Percentiles rank a stretch among this genome's conserved stretches.
Conservation (phyloP, 2,113 vertebrate genomes). For the Danio rerio region DNA sequence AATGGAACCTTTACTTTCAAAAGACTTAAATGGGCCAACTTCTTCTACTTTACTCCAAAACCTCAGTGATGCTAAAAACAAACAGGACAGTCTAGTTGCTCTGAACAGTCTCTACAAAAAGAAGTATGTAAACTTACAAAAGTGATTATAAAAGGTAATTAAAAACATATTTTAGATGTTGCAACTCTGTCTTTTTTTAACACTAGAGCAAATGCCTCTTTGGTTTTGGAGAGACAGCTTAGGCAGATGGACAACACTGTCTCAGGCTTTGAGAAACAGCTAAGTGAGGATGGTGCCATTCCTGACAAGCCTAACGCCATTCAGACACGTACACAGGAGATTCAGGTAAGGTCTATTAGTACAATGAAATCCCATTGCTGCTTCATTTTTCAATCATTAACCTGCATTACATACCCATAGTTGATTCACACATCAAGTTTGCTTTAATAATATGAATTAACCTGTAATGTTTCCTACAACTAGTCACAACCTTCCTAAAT, state of each 20-base stretch:
- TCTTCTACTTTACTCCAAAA: constrained; percentile 82
- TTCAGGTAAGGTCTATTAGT: constrained; percentile 77
- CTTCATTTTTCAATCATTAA: neutral
- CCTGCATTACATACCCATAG: neutral
- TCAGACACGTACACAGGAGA: constrained; percentile 74
- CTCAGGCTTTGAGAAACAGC: constrained; percentile 81
- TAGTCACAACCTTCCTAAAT: too few species aligned
- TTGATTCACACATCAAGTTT: too few species aligned
- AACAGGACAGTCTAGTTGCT: constrained; percentile 75
- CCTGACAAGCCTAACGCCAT: constrained; percentile 77
- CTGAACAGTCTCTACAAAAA: constrained; percentile 85
- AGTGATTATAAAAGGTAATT: constrained; percentile 57
- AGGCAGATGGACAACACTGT: constrained; percentile 83
- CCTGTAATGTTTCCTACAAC: too few species aligned
- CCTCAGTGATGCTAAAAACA: constrained; percentile 83
- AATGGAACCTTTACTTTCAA: constrained; percentile 81
- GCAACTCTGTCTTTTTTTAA: neutral
- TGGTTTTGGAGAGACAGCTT: constrained; percentile 87
- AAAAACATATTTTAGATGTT: neutral
- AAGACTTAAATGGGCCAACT: constrained; percentile 64
- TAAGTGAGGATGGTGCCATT: constrained; percentile 82
- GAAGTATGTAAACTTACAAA: constrained; percentile 77
- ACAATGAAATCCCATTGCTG: neutral
- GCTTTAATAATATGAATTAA: too few species aligned
- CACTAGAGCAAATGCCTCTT: constrained; percentile 84